Conservation (phyloP, 2,888 invertebrate genomes). For the Mythimna loreyi region DNA sequence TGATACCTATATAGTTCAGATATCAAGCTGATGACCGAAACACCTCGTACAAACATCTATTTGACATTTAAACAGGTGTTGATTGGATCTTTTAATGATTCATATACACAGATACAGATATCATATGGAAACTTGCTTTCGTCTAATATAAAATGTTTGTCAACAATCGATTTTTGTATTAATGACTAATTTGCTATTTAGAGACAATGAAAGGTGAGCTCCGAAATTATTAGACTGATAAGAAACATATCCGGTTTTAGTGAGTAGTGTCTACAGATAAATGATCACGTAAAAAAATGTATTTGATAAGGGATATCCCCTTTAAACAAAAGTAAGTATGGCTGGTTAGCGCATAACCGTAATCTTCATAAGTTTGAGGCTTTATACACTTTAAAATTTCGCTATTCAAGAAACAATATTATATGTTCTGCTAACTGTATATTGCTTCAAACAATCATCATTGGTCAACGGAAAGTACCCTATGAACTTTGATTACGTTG, state of each 20-base stretch:
- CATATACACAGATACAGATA: not conserved
- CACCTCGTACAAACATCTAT: not conserved
- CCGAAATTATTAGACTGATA: constrained; percentile 14
- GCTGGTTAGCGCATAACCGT: too few species aligned
- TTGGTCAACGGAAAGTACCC: too few species aligned
- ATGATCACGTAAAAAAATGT: constrained; percentile 1
- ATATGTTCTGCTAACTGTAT: too few species aligned
- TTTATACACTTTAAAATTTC: too few species aligned
- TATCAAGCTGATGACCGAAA: not conserved
- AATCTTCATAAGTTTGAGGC: too few species aligned
- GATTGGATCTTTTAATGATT: constrained; percentile 2
- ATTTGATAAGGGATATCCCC: constrained; percentile 13
- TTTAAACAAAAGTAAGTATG: constrained; percentile 2
- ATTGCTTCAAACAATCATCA: too few species aligned
- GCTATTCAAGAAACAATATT: too few species aligned
- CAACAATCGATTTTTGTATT: constrained; percentile 15
- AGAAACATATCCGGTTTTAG: not conserved
- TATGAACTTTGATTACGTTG: too few species aligned
- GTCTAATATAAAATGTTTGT: not conserved
- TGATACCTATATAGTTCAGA: too few species aligned
- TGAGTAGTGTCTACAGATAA: not conserved
- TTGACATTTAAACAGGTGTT: constrained; percentile 13
- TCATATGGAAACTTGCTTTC: not conserved
- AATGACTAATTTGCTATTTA: constrained; percentile 19
- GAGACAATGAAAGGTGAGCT: constrained; percentile 12